A percentile compares a stretch with the other conserved stretches of the same genome.
Evolutionary conservation across 2,113 vertebrate species (phyloP).

Genomic region (Hyla sarda): DNA sequence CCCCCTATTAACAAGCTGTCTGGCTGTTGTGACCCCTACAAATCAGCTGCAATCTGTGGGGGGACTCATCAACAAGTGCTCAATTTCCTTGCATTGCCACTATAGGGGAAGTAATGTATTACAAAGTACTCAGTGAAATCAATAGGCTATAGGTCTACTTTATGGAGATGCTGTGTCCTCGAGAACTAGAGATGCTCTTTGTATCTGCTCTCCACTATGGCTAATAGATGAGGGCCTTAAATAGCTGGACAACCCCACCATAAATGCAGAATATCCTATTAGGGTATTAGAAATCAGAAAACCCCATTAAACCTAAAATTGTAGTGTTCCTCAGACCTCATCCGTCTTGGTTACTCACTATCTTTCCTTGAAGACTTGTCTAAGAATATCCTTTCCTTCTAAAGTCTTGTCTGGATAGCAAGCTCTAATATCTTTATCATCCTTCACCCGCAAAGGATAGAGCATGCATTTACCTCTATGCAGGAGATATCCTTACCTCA

Average conservation of each 20-base stretch:
- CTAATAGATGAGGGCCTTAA: not conserved
- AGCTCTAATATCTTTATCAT: not conserved
- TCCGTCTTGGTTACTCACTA: not conserved
- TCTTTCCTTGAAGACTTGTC: not conserved
- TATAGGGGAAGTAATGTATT: not conserved
- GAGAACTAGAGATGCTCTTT: not conserved
- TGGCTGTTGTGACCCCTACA: not conserved
- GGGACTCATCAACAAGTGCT: not conserved
- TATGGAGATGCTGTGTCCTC: not conserved
- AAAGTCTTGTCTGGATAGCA: not conserved
- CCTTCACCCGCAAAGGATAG: not conserved
- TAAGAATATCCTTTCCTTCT: no score
- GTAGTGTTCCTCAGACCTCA: not conserved
- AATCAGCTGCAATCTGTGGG: not conserved
- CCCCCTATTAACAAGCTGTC: not conserved
- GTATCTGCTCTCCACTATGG: no score
- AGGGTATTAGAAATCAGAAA: not conserved
- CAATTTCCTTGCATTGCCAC: not conserved
- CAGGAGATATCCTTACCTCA: constrained; percentile 84
- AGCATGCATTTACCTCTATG: not conserved
- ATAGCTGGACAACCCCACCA: not conserved
- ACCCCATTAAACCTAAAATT: not conserved
- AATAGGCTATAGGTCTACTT: not conserved
- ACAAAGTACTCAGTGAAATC: not conserved
- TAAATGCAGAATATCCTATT: not conserved